Conservation (phyloP, 2,888 invertebrate genomes). For the Antheraea yamamai region DNA sequence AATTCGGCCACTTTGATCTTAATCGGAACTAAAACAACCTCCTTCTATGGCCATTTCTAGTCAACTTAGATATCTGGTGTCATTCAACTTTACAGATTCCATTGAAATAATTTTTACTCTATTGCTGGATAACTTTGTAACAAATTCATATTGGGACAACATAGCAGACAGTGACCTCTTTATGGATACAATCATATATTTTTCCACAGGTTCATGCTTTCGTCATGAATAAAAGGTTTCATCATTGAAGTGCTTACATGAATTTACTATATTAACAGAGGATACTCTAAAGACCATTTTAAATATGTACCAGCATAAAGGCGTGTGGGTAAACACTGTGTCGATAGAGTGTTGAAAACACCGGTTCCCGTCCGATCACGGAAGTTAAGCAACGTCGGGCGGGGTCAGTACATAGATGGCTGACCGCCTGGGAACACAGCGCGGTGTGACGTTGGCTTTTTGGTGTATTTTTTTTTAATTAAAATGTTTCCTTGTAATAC, state of each 20-base stretch:
- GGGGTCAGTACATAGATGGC: too few relatives aligned
- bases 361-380: too few relatives aligned
- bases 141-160: neutral
- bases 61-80: neutral
- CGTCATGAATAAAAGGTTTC: too few relatives aligned
- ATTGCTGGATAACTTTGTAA: neutral
- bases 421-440: too few relatives aligned
- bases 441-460: too few relatives aligned
- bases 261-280: neutral
- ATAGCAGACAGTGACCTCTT: neutral
- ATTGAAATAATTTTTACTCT: neutral
- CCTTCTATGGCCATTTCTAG: neutral
- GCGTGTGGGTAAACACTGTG: too few relatives aligned
- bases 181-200: neutral
- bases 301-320: too few relatives aligned
- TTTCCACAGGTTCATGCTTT: neutral
- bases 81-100: slow-evolving; percentile 1
- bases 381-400: too few relatives aligned
- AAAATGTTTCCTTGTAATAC: too few relatives aligned
- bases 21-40: slow-evolving; percentile 3
- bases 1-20: slow-evolving; percentile 12
- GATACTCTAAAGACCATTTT: neutral
- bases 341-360: too few relatives aligned
- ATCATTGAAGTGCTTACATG: neutral
- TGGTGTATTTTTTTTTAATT: too few relatives aligned